Conservation (phyloP, 2,888 invertebrate genomes). For the Gymnocheta viridis region DNA sequence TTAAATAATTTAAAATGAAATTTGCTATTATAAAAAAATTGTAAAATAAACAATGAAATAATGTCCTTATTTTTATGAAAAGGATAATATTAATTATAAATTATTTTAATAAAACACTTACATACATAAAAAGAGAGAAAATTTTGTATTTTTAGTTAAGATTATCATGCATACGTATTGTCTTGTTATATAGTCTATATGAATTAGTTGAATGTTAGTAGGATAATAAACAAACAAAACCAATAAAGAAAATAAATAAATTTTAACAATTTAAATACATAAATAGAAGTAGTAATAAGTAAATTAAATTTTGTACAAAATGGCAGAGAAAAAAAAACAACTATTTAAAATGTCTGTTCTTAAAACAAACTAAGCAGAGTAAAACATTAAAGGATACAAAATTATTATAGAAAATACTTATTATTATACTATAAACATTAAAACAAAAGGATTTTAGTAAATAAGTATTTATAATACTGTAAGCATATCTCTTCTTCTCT, state of each 20-base stretch:
- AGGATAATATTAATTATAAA: conserved; percentile 6
- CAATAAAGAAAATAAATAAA: conserved; percentile 24
- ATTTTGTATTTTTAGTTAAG: conserved; percentile 21
- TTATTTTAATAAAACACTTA: neutral
- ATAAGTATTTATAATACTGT: conserved; percentile 19
- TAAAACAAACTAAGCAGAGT: neutral
- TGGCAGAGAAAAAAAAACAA: neutral
- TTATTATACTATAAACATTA: neutral
- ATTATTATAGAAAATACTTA: conserved; percentile 1
- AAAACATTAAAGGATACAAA: neutral
- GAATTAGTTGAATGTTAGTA: conserved; percentile 51
- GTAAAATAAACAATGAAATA: neutral
- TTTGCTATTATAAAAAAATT: neutral
- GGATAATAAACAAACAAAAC: neutral
- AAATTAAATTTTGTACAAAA: conserved; percentile 60
- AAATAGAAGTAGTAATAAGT: neutral
- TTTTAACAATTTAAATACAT: neutral
- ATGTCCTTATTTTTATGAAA: neutral
- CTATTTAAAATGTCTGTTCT: neutral
- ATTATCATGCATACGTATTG: conserved; percentile 37
- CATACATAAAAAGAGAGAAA: conserved; percentile 10
- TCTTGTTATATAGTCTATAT: conserved; percentile 60
- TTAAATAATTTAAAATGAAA: neutral
- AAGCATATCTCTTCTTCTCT: conserved; percentile 55
- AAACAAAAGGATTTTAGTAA: conserved; percentile 28